Percentiles rank a stretch among this genome's conserved stretches.
Evolutionary conservation across 1,140 invertebrate genomes (phyloP).

Genomic region (Calliphora vicina): DNA sequence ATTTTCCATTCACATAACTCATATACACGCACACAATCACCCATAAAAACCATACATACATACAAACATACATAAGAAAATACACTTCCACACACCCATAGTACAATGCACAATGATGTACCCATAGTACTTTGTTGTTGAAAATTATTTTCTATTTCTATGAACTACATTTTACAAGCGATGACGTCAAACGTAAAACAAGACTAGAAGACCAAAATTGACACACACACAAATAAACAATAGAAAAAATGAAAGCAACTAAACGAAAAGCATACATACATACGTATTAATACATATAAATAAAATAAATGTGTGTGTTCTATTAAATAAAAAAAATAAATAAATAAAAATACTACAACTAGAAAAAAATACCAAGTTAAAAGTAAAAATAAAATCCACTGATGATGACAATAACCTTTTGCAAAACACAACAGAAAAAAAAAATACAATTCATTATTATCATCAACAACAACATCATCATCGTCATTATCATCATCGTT

Average conservation of each 20-base stretch:
- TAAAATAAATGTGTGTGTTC: background rate
- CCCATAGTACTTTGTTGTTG: background rate
- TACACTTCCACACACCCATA: background rate
- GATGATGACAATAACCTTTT: conserved; percentile 13
- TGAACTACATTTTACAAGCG: background rate
- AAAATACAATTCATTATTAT: too few relatives aligned
- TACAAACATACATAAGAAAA: background rate
- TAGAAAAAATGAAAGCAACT: background rate
- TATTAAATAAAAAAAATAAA: background rate
- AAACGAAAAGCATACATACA: background rate
- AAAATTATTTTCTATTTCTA: background rate
- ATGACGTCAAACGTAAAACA: background rate
- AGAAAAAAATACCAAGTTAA: background rate
- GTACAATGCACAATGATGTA: background rate
- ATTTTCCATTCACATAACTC: too few relatives aligned
- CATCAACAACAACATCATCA: too few relatives aligned
- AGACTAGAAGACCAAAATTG: background rate
- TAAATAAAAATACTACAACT: background rate
- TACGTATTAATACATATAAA: background rate
- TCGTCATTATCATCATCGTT: background rate
- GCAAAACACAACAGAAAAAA: background rate
- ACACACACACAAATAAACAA: background rate
- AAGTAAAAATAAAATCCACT: background rate
- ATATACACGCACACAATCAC: too few relatives aligned
- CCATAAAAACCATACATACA: too few relatives aligned